Percentiles rank a stretch among this genome's conserved stretches.
Conservation (phyloP, 2,113 vertebrate species). For the Azemiops feae region DNA sequence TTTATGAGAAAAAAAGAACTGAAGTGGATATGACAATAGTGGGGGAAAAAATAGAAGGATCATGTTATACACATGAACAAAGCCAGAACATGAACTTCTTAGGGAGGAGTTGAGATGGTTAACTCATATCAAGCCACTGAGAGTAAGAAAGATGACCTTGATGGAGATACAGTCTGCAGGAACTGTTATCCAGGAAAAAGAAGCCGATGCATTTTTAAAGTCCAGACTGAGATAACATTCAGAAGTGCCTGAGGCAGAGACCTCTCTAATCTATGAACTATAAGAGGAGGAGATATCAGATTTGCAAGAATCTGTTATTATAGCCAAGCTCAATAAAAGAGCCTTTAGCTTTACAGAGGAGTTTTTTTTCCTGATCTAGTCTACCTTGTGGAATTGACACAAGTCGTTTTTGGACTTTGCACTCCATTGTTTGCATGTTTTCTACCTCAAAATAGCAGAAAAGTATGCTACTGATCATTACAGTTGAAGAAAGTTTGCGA, state of each 20-base stretch:
- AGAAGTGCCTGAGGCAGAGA: not conserved
- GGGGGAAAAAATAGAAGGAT: not conserved
- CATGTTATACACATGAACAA: not conserved
- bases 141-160: not conserved
- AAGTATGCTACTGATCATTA: not conserved
- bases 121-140: not conserved
- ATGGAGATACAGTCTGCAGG: not conserved
- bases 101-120: not conserved
- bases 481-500: not conserved
- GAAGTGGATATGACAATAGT: not conserved
- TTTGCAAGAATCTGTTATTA: not conserved
- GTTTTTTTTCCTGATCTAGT: not conserved
- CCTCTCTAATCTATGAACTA: not conserved
- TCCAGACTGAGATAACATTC: not conserved
- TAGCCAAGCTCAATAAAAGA: not conserved
- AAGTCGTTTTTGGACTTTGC: not conserved
- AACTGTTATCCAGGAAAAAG: not conserved
- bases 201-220: not conserved
- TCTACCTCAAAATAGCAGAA: not conserved
- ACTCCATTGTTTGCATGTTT: not conserved
- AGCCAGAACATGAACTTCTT: not conserved
- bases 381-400: not conserved
- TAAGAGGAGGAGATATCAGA: not conserved
- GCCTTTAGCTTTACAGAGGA: not conserved
- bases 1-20: not conserved